These are phyloP conservation scores for Hypocryptadius cinnamomeus DNA, from an alignment of 2,113 vertebrate genomes.

Conservation along the genomic window DNA sequence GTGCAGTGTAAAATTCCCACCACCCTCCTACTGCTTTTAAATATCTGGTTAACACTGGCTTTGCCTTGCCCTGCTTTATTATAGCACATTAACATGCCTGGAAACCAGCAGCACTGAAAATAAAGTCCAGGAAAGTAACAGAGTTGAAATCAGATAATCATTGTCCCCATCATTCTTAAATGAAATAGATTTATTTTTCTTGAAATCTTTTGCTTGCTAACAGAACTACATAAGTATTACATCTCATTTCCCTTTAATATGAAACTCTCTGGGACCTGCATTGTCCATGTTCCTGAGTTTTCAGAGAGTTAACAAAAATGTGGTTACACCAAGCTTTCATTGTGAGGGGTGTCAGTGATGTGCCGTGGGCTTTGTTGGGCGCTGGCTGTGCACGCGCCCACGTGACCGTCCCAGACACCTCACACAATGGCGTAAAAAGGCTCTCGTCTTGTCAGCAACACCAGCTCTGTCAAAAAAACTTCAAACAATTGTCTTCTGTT, in stretches of 20 bases:
- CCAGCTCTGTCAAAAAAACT: neutral
- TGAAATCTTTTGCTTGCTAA: neutral
- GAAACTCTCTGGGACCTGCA: neutral
- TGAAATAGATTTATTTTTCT: neutral
- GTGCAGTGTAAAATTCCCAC: neutral
- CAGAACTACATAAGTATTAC: neutral
- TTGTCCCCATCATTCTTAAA: neutral
- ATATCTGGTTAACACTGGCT: neutral
- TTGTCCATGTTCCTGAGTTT: neutral
- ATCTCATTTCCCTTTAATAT: neutral
- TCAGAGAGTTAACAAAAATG: conserved; percentile 29
- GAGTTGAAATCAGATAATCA: neutral
- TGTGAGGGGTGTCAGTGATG: neutral
- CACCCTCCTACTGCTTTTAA: neutral
- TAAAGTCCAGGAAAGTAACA: neutral
- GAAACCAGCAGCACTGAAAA: neutral
- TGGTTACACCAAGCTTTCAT: conserved; percentile 42
- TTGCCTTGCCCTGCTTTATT: neutral
- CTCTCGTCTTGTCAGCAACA: conserved; percentile 44
- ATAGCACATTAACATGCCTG: neutral
- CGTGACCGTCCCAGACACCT: conserved; percentile 32
- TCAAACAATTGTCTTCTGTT: neutral
- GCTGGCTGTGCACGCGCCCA: neutral
- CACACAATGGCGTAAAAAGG: conserved; percentile 42
- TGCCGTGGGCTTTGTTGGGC: conserved; percentile 8